These are phyloP conservation scores for Drosophila yakuba DNA, from an alignment of 1,140 invertebrate genomes.

Conservation along the genomic window DNA sequence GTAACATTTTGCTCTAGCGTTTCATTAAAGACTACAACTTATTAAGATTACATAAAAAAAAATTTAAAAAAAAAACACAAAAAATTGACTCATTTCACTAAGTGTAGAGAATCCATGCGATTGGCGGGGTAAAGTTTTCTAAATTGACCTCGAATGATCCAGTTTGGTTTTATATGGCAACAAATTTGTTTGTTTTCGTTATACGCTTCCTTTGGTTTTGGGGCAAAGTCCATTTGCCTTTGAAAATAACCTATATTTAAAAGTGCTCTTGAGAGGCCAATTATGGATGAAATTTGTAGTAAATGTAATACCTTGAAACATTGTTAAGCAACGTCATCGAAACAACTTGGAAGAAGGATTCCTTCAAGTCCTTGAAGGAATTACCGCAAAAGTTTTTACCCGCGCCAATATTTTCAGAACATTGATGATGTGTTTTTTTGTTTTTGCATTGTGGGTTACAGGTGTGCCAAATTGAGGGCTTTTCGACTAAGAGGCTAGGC, in stretches of 20 bases:
- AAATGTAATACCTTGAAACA: background rate
- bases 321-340: background rate
- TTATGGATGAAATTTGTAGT: no score
- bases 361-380: background rate
- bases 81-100: conserved; percentile 54
- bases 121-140: background rate
- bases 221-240: no score
- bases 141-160: conserved; percentile 7
- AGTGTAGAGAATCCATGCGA: conserved; percentile 31
- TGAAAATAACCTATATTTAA: no score
- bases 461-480: conserved; percentile 41
- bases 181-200: no score
- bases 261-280: no score
- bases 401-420: background rate
- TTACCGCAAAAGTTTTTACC: background rate
- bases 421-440: no score
- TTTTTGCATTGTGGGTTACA: background rate
- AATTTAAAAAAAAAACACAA: conserved; percentile 4
- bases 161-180: background rate
- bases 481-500: conserved; percentile 72
- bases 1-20: conserved; percentile 32
- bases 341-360: background rate
- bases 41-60: conserved; percentile 15
- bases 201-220: no score
- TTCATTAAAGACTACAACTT: conserved; percentile 38